Evolutionary conservation across 2,113 vertebrate genomes (phyloP).

Genomic region (Lophura nycthemera): DNA sequence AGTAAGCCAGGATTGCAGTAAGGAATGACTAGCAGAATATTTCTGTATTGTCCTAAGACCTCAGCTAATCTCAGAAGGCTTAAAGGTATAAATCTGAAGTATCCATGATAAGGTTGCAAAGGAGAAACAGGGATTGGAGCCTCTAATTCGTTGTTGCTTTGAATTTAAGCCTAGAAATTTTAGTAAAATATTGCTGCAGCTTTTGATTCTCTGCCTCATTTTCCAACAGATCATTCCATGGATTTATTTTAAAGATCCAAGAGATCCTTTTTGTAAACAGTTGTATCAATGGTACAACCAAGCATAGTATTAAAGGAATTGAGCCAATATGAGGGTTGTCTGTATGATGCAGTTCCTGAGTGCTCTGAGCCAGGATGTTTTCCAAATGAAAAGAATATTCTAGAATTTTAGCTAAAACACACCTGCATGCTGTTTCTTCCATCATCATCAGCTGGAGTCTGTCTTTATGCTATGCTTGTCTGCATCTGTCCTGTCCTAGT

Average conservation of each 20-base stretch:
- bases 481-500: background rate
- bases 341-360: background rate
- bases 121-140: background rate
- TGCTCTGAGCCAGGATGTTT: background rate
- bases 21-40: background rate
- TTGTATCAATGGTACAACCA: background rate
- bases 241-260: background rate
- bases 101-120: background rate
- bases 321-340: fast-evolving
- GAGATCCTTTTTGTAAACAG: background rate
- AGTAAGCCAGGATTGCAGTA: background rate
- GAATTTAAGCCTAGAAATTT: background rate
- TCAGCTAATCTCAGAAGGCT: background rate
- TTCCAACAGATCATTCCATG: background rate
- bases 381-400: background rate
- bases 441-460: background rate
- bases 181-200: background rate
- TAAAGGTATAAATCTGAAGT: background rate
- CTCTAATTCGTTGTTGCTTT: background rate
- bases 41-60: background rate
- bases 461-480: background rate
- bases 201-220: background rate
- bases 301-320: background rate
- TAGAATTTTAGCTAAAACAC: background rate
- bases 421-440: background rate